Percentiles rank a stretch among this genome's conserved stretches.
Conservation (phyloP, 92 coral and sea anemone genomes). For the Bergia sp. region DNA sequence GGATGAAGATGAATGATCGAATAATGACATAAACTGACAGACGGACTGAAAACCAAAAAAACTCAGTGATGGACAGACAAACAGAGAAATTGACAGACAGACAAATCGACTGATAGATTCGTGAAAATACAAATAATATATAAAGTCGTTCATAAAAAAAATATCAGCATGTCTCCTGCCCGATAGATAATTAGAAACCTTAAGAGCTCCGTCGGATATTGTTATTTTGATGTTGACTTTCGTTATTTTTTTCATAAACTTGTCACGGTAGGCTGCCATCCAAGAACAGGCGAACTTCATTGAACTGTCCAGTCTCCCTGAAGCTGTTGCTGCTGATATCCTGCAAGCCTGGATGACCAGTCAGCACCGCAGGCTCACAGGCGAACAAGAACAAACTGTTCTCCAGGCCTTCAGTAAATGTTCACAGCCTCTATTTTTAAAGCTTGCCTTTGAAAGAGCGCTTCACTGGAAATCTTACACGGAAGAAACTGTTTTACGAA, state of each 20-base stretch:
- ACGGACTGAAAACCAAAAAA: background rate
- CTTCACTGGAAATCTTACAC: slow-evolving; percentile 74
- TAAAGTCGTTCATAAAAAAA: background rate
- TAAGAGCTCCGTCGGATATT: background rate
- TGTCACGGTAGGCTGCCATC: slow-evolving; percentile 56
- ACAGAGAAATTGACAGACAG: background rate
- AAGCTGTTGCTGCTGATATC: slow-evolving; percentile 60
- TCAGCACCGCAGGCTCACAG: slow-evolving; percentile 71
- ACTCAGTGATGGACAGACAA: no score
- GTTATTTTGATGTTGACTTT: background rate
- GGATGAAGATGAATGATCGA: background rate
- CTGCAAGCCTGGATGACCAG: slow-evolving; percentile 64
- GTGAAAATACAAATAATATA: background rate
- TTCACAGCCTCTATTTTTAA: slow-evolving; percentile 73
- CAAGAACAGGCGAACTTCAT: slow-evolving; percentile 58
- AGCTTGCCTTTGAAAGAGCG: slow-evolving; percentile 81
- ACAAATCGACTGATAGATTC: background rate
- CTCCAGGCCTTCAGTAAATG: slow-evolving; percentile 70
- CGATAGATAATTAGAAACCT: background rate
- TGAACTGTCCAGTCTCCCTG: slow-evolving; percentile 68
- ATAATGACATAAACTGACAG: background rate
- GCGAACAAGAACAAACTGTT: slow-evolving; percentile 55
- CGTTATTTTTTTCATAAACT: no score
- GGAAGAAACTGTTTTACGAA: slow-evolving; percentile 54
- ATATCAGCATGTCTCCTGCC: background rate